Conservation (phyloP, 1,140 invertebrate genomes). For the Dufourea novaeangliae region DNA sequence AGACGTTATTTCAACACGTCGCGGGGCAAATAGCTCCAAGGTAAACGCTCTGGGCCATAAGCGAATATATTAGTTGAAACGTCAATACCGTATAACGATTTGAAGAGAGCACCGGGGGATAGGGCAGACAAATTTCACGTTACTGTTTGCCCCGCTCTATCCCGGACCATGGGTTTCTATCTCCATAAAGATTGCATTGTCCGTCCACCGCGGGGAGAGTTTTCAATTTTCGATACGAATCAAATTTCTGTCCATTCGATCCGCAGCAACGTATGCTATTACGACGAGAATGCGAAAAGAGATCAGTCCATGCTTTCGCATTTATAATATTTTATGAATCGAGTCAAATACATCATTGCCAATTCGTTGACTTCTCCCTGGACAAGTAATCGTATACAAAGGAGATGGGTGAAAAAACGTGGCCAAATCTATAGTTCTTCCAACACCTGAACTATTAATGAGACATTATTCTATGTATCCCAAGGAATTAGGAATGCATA, state of each 20-base stretch:
- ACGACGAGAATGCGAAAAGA: conserved; percentile 17
- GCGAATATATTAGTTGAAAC: conserved; percentile 42
- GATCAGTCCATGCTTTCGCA: conserved; percentile 4
- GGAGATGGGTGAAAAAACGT: no score
- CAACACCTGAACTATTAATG: no score
- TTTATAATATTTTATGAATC: background rate
- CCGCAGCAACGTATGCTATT: conserved; percentile 2
- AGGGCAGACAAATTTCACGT: conserved; percentile 47
- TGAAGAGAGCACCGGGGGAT: conserved; percentile 23
- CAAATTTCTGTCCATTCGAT: conserved; percentile 53
- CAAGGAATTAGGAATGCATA: no score
- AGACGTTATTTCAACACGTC: conserved; percentile 21
- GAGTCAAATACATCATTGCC: no score
- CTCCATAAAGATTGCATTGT: conserved; percentile 59
- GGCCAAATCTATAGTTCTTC: no score
- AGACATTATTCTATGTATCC: no score
- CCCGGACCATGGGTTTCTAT: conserved; percentile 45
- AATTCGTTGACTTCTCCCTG: no score
- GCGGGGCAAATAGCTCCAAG: conserved; percentile 13
- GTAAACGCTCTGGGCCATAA: background rate
- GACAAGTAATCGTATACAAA: no score
- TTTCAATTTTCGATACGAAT: conserved; percentile 66
- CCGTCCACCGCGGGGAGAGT: conserved; percentile 12
- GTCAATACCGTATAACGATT: conserved; percentile 49
- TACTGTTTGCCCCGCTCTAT: conserved; percentile 38